Base-by-base conservation (phyloP, 2,888 invertebrate species). In the Clivina fossor region DNA sequence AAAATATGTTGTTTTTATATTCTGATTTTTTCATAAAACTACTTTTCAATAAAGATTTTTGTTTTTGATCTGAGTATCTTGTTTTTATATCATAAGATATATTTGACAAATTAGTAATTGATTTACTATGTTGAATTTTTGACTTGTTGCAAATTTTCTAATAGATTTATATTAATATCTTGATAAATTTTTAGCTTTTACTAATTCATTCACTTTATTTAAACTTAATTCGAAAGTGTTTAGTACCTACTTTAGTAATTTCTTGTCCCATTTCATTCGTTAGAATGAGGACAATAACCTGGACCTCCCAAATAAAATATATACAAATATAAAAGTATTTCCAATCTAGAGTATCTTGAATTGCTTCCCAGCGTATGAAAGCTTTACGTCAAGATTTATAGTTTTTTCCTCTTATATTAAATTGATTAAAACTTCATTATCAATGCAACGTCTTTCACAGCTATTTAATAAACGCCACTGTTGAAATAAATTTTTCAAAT, bases 321-420 rank as follows among this genome's bases (percentile, higher is more conserved):
- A n/a, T n/a, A n/a, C n/a, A n/a, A n/a, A n/a, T n/a, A n/a, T n/a
- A 28, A 63, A 60, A 18, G 64, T 62, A 19, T 57, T 33, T 46
- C 60, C 64, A 53, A 57, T 58, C 60, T n/a, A 51, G 57, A 18
- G 26, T 51, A 30, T 60, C 56, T 57, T 60, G 60, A 30, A 56
- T 28, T 9, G 33, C 37, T 22, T 60, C 58, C 60, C 60, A 60
- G 24, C 44, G 47, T 7, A 55, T 40, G 26, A 60, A 57, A 9
- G 60, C 54, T 15, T 57, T 40, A 15, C 55, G 37, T n/a, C 58
- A 22, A 7, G 60, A 49, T 30, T 54, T 41, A 32, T 60, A 60
- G 8, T 44, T 24, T 44, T 51, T 55, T 18, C 46, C 51, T 37
- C 26, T 49, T 18, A 35, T 38, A 38, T 38, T n/a, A 57, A 11